Percentiles rank a stretch among this genome's conserved stretches.
These are phyloP conservation scores for Machimus rusticus DNA, from an alignment of 2,888 invertebrate genomes.

Conservation along the genomic window DNA sequence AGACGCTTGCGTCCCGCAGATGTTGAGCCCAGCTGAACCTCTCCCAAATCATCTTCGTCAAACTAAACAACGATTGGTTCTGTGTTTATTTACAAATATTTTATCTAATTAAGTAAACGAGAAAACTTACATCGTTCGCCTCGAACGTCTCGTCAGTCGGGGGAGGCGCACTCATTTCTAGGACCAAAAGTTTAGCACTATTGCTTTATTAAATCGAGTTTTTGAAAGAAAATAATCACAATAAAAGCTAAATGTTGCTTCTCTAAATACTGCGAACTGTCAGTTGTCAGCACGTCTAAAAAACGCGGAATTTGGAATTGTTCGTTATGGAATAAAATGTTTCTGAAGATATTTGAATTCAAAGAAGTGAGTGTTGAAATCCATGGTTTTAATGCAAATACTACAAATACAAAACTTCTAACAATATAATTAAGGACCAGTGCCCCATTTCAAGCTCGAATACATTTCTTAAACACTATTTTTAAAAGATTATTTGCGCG, in stretches of 20 bases:
- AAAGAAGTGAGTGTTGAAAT: neutral
- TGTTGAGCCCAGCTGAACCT: slow-evolving; percentile 73
- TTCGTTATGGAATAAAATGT: neutral
- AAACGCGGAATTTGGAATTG: neutral
- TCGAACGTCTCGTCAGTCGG: slow-evolving; percentile 42
- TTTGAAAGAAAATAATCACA: neutral
- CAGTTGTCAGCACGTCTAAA: neutral
- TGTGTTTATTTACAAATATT: neutral
- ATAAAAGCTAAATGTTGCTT: neutral
- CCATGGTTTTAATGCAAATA: neutral
- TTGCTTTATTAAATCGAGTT: neutral
- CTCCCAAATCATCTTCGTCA: slow-evolving; percentile 71
- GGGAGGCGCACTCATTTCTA: slow-evolving; percentile 8
- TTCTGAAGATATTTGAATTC: neutral
- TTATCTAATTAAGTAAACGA: neutral
- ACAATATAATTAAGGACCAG: neutral
- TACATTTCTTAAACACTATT: neutral
- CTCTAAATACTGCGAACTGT: neutral
- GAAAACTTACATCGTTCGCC: slow-evolving; percentile 30
- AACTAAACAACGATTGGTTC: slow-evolving; percentile 52
- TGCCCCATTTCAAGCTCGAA: neutral
- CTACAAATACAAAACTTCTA: neutral
- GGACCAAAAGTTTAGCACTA: neutral
- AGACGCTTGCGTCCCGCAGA: slow-evolving; percentile 80
- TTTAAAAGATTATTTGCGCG: neutral